These are phyloP conservation scores for Urocolius indicus DNA, from an alignment of 2,113 vertebrate species.

Conservation along the genomic window DNA sequence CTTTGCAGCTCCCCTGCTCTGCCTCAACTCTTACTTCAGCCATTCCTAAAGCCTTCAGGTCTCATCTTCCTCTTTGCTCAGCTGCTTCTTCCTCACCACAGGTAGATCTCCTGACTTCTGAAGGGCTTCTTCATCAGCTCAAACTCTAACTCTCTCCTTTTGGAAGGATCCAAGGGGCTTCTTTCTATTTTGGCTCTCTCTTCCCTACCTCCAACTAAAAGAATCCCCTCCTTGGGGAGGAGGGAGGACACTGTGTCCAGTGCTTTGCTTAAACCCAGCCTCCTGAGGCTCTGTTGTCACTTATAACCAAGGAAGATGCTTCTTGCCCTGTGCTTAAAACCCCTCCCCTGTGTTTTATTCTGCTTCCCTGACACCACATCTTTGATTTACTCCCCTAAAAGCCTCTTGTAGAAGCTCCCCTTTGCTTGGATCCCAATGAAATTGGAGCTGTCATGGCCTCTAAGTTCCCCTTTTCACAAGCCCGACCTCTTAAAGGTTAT, in stretches of 20 bases:
- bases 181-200: not conserved
- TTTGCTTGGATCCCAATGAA: not conserved
- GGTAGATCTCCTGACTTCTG: not conserved
- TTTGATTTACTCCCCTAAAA: not conserved
- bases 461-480: not conserved
- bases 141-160: not conserved
- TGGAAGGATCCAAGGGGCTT: not conserved
- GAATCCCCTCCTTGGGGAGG: not conserved
- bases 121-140: not conserved
- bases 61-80: not conserved
- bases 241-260: not conserved
- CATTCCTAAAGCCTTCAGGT: not conserved
- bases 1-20: not conserved
- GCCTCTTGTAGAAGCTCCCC: not conserved
- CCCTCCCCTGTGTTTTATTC: not conserved
- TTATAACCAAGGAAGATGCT: not conserved
- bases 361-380: not conserved
- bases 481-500: not conserved
- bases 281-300: not conserved
- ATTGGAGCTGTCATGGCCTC: not conserved
- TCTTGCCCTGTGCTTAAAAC: not conserved
- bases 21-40: not conserved
- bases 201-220: not conserved
- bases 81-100: not conserved
- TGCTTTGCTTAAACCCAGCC: not conserved